phyloP scores from a whole-genome alignment of 2,888 invertebrate species.

The Cetonia aurata region DNA sequence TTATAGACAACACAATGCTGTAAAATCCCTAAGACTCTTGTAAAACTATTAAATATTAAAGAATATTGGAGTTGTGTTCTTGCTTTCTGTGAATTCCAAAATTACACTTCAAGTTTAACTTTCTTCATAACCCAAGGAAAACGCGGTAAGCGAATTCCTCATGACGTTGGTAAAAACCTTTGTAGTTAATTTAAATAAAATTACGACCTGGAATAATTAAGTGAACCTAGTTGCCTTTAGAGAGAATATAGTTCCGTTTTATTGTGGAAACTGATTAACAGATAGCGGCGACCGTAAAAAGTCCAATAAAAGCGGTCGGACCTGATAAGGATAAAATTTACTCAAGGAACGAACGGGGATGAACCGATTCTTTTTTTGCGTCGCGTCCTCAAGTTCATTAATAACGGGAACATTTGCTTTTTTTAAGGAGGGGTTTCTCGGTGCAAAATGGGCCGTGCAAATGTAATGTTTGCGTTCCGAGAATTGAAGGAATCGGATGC shows the following conservation, averaged over 20 bases:
- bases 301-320: slow-evolving; percentile 46
- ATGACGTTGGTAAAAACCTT: slow-evolving; percentile 32
- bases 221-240: slow-evolving; percentile 41
- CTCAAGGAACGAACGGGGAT: slow-evolving; percentile 31
- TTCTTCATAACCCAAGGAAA: too few relatives aligned
- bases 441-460: slow-evolving; percentile 25
- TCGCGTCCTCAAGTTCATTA: slow-evolving; percentile 25
- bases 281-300: slow-evolving; percentile 49
- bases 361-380: slow-evolving; percentile 28
- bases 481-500: background rate
- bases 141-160: background rate
- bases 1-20: too few relatives aligned
- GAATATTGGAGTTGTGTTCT: too few relatives aligned
- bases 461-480: slow-evolving; percentile 8
- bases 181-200: slow-evolving; percentile 47
- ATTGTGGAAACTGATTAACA: slow-evolving; percentile 50
- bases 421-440: slow-evolving; percentile 13
- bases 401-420: slow-evolving; percentile 32
- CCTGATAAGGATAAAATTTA: slow-evolving; percentile 38
- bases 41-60: too few relatives aligned
- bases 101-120: too few relatives aligned
- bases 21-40: too few relatives aligned
- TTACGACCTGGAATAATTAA: slow-evolving; percentile 49
- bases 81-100: too few relatives aligned
- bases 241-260: slow-evolving; percentile 50